phyloP scores from a whole-genome alignment of 2,888 invertebrate species.

The Catocala sponsa region DNA sequence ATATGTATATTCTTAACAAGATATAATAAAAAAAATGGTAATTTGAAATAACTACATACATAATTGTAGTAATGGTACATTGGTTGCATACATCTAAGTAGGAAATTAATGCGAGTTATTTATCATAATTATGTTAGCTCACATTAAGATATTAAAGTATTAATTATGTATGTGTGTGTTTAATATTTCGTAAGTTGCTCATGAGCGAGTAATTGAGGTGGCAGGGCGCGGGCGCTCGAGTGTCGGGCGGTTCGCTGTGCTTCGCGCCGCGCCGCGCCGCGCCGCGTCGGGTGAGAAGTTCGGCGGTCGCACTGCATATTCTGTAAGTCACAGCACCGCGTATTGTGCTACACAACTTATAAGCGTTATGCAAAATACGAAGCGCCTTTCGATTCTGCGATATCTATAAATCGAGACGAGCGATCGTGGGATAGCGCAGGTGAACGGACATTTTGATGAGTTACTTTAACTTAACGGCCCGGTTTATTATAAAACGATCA shows the following conservation, averaged over 20 bases:
- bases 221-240: neutral
- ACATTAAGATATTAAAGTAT: slow-evolving; percentile 30
- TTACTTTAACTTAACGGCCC: slow-evolving; percentile 71
- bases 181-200: slow-evolving; percentile 21
- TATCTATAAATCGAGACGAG: slow-evolving; percentile 82
- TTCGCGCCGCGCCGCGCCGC: too few relatives aligned
- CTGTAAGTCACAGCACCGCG: slow-evolving; percentile 64
- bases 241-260: too few relatives aligned
- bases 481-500: slow-evolving; percentile 63
- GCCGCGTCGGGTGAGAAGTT: slow-evolving; percentile 16
- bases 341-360: slow-evolving; percentile 77
- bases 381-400: slow-evolving; percentile 82
- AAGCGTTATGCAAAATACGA: slow-evolving; percentile 84
- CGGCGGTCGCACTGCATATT: slow-evolving; percentile 59
- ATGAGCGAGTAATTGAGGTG: slow-evolving; percentile 5
- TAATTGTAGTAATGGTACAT: slow-evolving; percentile 10
- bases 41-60: slow-evolving; percentile 7
- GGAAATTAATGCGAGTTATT: slow-evolving; percentile 36
- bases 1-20: slow-evolving; percentile 21
- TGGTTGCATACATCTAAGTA: slow-evolving; percentile 20
- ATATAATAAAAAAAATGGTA: slow-evolving; percentile 9
- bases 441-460: slow-evolving; percentile 80
- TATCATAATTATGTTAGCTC: slow-evolving; percentile 29
- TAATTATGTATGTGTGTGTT: slow-evolving; percentile 23
- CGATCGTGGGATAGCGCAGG: slow-evolving; percentile 83